These are phyloP conservation scores for Paracentrotus lividus DNA, from an alignment of 53 echinoderm and acorn worm species.

Conservation along the genomic window DNA sequence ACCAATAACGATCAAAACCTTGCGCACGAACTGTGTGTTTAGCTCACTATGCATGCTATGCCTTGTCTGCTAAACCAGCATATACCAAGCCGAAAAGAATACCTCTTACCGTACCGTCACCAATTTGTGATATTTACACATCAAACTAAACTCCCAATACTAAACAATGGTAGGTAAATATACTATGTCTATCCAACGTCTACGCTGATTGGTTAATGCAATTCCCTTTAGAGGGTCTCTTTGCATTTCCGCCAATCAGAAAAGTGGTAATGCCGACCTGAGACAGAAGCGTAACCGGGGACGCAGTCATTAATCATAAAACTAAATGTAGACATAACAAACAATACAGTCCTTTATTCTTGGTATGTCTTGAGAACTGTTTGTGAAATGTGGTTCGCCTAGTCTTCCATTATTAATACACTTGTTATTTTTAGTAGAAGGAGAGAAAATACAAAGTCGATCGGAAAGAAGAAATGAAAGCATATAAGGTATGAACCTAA, in stretches of 20 bases:
- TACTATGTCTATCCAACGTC: not conserved
- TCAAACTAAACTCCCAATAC: not conserved
- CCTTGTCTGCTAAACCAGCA: conserved; percentile 46
- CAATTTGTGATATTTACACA: conserved; percentile 59
- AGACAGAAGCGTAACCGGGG: not conserved
- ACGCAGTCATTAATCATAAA: not conserved
- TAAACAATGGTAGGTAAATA: not conserved
- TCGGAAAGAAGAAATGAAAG: too few relatives aligned
- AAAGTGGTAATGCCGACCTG: not conserved
- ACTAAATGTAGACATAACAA: not conserved
- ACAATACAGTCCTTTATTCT: not conserved
- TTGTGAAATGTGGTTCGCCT: not conserved
- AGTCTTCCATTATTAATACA: too few relatives aligned
- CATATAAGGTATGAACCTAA: too few relatives aligned
- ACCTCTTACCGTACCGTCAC: conserved; percentile 57
- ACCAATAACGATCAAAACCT: not conserved
- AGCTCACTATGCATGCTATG: conserved; percentile 52
- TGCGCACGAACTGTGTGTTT: not conserved
- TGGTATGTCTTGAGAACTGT: not conserved
- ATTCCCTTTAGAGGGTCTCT: too few relatives aligned
- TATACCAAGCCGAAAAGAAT: conserved; percentile 27
- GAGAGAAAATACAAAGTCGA: too few relatives aligned
- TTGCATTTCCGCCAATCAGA: not conserved
- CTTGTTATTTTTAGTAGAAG: too few relatives aligned
- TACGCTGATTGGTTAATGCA: not conserved